Conservation (phyloP, 1,140 invertebrate species). For the Schlechtendalia chinensis region DNA sequence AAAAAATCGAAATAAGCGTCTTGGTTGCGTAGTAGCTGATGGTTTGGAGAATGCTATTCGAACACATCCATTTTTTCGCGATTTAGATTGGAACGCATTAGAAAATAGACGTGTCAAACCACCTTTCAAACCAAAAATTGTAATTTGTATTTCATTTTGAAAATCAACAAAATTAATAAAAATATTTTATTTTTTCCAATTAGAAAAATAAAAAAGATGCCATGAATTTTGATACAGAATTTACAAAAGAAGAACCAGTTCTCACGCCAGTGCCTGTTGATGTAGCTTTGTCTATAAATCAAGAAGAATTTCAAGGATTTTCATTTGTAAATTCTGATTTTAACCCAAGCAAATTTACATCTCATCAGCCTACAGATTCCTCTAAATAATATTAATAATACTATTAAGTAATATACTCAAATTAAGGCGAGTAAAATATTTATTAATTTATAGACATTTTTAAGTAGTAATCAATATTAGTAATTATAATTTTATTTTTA, state of each 20-base stretch:
- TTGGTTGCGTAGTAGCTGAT: slow-evolving; percentile 81
- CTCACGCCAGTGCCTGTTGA: slow-evolving; percentile 90
- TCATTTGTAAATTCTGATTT: slow-evolving; percentile 94
- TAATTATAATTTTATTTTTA: not conserved
- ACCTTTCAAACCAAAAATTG: slow-evolving; percentile 97
- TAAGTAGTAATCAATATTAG: not conserved
- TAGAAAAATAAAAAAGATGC: slow-evolving; percentile 97
- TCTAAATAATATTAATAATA: slow-evolving; percentile 12
- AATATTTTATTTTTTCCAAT: slow-evolving; percentile 54
- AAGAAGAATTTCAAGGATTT: slow-evolving; percentile 96
- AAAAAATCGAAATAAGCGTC: slow-evolving; percentile 89
- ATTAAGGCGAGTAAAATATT: not conserved
- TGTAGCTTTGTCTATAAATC: slow-evolving; percentile 89
- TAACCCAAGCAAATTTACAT: slow-evolving; percentile 63
- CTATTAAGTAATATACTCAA: slow-evolving; percentile 3
- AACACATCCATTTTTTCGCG: slow-evolving; percentile 91
- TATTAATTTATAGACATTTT: too few species aligned
- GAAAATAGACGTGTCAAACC: slow-evolving; percentile 88
- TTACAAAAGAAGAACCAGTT: slow-evolving; percentile 96
- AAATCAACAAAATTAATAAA: not conserved
- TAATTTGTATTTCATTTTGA: slow-evolving; percentile 58
- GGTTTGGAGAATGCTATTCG: slow-evolving; percentile 83
- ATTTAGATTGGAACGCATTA: slow-evolving; percentile 94
- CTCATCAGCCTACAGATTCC: slow-evolving; percentile 50
- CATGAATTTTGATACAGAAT: slow-evolving; percentile 98